These are phyloP conservation scores for Clitarchus hookeri DNA, from an alignment of 2,888 invertebrate species.

Conservation along the genomic window DNA sequence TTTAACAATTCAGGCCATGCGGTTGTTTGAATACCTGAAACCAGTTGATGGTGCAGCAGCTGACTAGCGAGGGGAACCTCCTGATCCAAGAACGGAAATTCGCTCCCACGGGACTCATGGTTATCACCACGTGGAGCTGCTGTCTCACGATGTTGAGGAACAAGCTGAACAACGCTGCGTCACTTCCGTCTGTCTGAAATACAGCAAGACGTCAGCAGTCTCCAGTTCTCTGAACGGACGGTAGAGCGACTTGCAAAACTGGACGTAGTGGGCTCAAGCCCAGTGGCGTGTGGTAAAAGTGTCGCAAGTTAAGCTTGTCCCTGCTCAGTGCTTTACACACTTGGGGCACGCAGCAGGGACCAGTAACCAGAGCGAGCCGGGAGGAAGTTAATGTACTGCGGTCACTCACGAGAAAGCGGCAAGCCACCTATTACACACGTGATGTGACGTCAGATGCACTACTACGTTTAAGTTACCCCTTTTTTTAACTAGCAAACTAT, in stretches of 20 bases:
- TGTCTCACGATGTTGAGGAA: conserved; percentile 85
- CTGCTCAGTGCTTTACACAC: too few species aligned
- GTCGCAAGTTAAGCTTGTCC: not conserved
- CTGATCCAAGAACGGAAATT: conserved; percentile 75
- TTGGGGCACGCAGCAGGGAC: too few species aligned
- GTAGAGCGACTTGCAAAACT: not conserved
- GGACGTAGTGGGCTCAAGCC: not conserved
- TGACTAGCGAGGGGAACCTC: conserved; percentile 91
- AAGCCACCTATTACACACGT: too few species aligned
- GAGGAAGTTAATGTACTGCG: too few species aligned
- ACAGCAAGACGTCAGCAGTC: not conserved
- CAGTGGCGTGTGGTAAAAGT: not conserved
- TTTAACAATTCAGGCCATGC: too few species aligned
- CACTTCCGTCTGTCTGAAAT: conserved; percentile 82
- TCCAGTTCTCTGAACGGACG: not conserved
- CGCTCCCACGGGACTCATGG: conserved; percentile 91
- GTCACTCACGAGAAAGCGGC: too few species aligned
- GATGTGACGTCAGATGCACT: too few species aligned
- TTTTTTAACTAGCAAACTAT: too few species aligned
- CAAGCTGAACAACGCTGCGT: conserved; percentile 87
- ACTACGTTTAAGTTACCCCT: too few species aligned
- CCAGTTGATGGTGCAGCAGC: conserved; percentile 96
- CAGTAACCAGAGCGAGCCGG: too few species aligned
- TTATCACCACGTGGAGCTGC: conserved; percentile 85
- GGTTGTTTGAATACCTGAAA: conserved; percentile 65